Percentiles rank a stretch among this genome's conserved stretches.
Evolutionary conservation across 2,113 vertebrate genomes (phyloP).

Genomic region (Pholis gunnellus): DNA sequence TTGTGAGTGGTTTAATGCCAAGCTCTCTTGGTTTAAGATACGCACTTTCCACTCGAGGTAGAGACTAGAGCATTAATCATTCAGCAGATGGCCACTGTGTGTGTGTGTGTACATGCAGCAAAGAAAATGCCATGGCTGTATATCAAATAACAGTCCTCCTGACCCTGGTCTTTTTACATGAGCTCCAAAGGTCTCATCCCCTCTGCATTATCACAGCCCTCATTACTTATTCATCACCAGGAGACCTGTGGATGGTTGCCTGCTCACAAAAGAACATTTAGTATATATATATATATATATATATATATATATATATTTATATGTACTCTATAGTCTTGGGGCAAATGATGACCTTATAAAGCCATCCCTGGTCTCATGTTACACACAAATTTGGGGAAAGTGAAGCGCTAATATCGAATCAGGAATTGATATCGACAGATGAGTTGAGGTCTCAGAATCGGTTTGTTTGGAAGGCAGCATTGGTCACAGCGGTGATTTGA

Average conservation of each 20-base stretch:
- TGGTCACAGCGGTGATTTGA: no score
- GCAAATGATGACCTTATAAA: not conserved
- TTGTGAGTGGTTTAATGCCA: conserved; percentile 48
- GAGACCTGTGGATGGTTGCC: conserved; percentile 14
- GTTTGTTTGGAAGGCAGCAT: no score
- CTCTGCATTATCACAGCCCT: conserved; percentile 53
- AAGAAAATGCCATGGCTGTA: conserved; percentile 69
- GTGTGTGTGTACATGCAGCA: conserved; percentile 7
- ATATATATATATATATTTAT: no score
- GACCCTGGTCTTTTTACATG: conserved; percentile 70
- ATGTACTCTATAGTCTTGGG: not conserved
- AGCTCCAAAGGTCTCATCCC: conserved; percentile 71
- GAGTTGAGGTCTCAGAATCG: no score
- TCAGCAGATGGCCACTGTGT: conserved; percentile 72
- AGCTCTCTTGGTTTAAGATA: conserved; percentile 42
- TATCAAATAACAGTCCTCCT: conserved; percentile 76
- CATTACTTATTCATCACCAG: conserved; percentile 67
- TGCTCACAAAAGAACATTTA: not conserved
- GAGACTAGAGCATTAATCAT: conserved; percentile 73
- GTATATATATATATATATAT: not conserved
- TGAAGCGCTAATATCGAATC: no score
- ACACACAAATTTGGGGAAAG: no score
- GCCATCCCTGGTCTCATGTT: not conserved
- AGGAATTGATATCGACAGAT: no score
- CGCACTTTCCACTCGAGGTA: conserved; percentile 59